Evolutionary conservation across 2,888 invertebrate genomes (phyloP), one percentile per base, ranked within the genome.

Genomic region (Lepas anatifera): DNA sequence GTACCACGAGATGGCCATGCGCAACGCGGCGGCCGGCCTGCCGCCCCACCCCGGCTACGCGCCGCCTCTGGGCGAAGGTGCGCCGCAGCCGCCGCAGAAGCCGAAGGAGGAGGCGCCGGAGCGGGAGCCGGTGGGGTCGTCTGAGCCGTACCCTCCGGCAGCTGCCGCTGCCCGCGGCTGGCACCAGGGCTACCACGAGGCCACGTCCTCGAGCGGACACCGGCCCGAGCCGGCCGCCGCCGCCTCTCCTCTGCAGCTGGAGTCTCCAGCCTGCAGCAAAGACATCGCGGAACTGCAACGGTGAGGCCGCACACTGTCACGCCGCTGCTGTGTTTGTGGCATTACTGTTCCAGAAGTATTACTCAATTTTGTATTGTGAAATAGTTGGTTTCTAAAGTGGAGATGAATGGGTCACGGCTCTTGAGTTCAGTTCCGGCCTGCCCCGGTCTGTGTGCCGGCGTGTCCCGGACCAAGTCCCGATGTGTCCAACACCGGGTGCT

Each of bases 1-100:
- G 25, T 79, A 81, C 81, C 50, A 52, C 68, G 68, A 50, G 35
- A 29, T 43, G n/a, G 37, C 70, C 18, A 7, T 58, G 35, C 67
- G 41, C 41, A 50, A 18, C 2, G 37, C 66, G 18, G 64, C 27
- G 18, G 58, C 35, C 35, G 58, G 27, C 50, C 27, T 50, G 27
- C 27, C 50, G 13, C 50, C 50, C 11, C 50, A 50, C 27, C 13
- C 27, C 50, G 50, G 50, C 58, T 69, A 39, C 68, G 27, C 63
- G 67, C 67, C 52, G 29, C 66, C 66, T 68, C 70, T 67, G 67
- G 69, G n/a, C 32, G 70, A 71, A 43, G 71, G 71, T 39, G 69
- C 71, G 18, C 70, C n/a, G n/a, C n/a, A n/a, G n/a, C n/a, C n/a
- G n/a, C n/a, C n/a, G n/a, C n/a, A n/a, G n/a, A 67, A 71, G 50